These are phyloP conservation scores for Rhinichthys osculus DNA, from an alignment of 2,797 vertebrate species.

Conservation along the genomic window DNA sequence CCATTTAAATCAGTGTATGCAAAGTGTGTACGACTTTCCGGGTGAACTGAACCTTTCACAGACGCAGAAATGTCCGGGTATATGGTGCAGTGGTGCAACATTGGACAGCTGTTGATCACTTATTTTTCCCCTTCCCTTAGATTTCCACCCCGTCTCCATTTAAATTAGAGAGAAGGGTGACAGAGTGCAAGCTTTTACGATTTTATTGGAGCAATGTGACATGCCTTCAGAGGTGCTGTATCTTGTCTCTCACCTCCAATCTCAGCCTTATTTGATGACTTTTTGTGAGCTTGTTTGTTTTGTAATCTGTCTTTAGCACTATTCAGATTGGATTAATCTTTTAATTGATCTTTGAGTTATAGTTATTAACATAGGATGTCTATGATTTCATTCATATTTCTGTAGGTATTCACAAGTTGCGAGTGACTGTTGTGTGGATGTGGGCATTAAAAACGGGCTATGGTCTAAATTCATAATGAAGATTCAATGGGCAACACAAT, in stretches of 20 bases:
- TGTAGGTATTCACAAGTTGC: background rate
- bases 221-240: slow-evolving; percentile 73
- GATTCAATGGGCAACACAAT: background rate
- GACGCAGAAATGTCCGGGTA: background rate
- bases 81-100: slow-evolving; percentile 63
- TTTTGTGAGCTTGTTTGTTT: slow-evolving; percentile 45
- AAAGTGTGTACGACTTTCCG: background rate
- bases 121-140: slow-evolving; percentile 69
- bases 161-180: slow-evolving; percentile 66
- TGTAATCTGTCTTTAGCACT: background rate
- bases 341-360: background rate
- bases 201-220: slow-evolving; percentile 79
- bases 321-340: background rate
- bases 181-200: slow-evolving; percentile 74
- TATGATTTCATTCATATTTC: background rate
- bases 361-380: background rate
- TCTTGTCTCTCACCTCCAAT: slow-evolving; percentile 57
- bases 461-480: background rate
- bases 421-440: background rate
- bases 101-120: slow-evolving; percentile 77
- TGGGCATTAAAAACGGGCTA: background rate
- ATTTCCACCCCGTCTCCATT: slow-evolving; percentile 63
- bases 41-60: background rate
- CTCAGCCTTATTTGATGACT: slow-evolving; percentile 55
- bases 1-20: background rate